These are phyloP conservation scores for Patella caerulea DNA, from an alignment of 2,888 invertebrate species.

Conservation along the genomic window DNA sequence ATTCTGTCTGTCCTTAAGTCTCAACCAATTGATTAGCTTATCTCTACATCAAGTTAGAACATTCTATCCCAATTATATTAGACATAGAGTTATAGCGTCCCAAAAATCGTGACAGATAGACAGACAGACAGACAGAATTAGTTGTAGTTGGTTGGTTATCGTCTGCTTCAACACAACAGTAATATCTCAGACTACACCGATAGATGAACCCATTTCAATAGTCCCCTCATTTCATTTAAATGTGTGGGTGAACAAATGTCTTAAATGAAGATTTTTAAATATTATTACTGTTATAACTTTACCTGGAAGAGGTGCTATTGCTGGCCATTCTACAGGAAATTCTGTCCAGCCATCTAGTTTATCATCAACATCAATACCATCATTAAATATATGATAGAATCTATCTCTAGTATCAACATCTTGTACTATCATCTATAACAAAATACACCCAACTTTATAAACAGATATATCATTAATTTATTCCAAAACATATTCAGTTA, in stretches of 20 bases:
- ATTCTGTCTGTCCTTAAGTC: too few relatives aligned
- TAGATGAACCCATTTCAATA: too few relatives aligned
- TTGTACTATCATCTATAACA: slow-evolving; percentile 53
- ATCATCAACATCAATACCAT: slow-evolving; percentile 51
- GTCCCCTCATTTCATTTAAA: background rate
- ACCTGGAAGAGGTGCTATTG: slow-evolving; percentile 53
- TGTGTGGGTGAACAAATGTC: background rate
- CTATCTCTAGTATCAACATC: slow-evolving; percentile 55
- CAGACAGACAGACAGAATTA: too few relatives aligned
- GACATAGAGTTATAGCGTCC: too few relatives aligned
- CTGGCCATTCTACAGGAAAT: slow-evolving; percentile 61
- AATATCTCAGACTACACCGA: background rate
- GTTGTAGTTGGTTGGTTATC: too few relatives aligned
- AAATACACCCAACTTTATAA: background rate
- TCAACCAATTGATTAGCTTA: too few relatives aligned
- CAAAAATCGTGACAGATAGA: too few relatives aligned
- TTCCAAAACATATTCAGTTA: too few relatives aligned
- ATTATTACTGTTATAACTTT: slow-evolving; percentile 1
- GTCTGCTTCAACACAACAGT: too few relatives aligned
- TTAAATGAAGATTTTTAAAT: background rate
- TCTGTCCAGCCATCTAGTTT: slow-evolving; percentile 64
- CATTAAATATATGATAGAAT: slow-evolving; percentile 53
- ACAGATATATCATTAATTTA: too few relatives aligned
- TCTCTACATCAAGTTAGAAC: too few relatives aligned
- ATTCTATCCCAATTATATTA: too few relatives aligned